Evolutionary conservation across 2,797 vertebrate species (phyloP), one percentile per base, ranked within the genome.

Genomic region (Sphenopsis melanotis): DNA sequence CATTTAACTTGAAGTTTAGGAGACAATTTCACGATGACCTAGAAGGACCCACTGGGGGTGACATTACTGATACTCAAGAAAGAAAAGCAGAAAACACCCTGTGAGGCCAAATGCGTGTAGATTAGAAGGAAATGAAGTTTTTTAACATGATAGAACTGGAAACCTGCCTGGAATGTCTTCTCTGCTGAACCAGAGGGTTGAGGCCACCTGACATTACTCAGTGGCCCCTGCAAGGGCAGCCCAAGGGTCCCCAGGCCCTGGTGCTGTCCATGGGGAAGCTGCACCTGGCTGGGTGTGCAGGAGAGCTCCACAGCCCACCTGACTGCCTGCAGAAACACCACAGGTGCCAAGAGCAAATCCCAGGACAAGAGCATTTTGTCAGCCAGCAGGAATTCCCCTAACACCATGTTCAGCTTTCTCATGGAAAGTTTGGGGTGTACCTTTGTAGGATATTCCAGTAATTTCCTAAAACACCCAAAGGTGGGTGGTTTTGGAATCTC

Each of bases 91-190:
- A 61, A 72, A 49, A 71, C 15, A 24, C 2, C 4, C 10, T 4
- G 2, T 1, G 2, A 79, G 44, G n/a, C 9, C n/a, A 4, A 41
- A 32, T 19, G 41, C 0, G 0, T 13, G 23, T 4, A 32, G 42
- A 56, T n/a, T 29, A 59, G 56, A 76, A 64, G 10, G 15, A 78
- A 90, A 94, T 27, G 0, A 3, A 24, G 5, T 30, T 89, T 84
- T 29, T 81, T 59, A 61, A 15, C 6, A 5, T 15, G 32, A 6
- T 20, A 55, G 60, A 13, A 83, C 29, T 27, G 17, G n/a, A 65
- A 30, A 57, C 4, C 12, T 68, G n/a, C 27, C 14, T 68, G 26
- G 23, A 68, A 34, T 6, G 3, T 12, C 36, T 60, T 4, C 16
- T 78, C 34, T 61, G 15, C 41, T 89, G 37, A 66, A 63, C 7